Evolutionary conservation across 2,113 vertebrate species (phyloP), one percentile per base, ranked within the genome.

Genomic region (Cinclus cinclus): DNA sequence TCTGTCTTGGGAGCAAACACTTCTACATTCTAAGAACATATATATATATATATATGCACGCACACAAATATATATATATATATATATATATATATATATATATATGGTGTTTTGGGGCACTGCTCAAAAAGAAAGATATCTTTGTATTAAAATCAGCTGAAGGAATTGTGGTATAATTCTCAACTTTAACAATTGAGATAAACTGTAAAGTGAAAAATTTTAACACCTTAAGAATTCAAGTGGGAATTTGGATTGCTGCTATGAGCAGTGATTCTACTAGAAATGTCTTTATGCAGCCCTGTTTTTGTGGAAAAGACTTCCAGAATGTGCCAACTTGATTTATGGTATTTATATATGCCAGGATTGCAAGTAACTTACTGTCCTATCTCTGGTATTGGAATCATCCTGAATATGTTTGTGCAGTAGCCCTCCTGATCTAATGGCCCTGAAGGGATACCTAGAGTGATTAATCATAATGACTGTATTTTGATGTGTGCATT

Each of bases 401-500:
- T 90, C 47, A 88, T 67, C 27, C 50, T 81, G 76, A 83, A 24
- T 67, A 47, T 67, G 30, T 93, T 90, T 90, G 47, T 89, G 76
- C 64, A 62, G 39, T 58, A 70, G 50, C 55, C 46, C 25, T 90
- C 55, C 76, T 78, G 50, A 70, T 59, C 68, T 78, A 92, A 70
- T 92, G 94, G 71, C 55, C 85, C 59, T 88, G 59, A 71, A 35
- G 13, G 44, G 53, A 70, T 82, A 89, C 64, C 42, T 56, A 64
- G 44, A 79, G 69, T 90, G 83, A 91, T 94, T 94, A 92, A 87
- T 92, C 92, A 76, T 87, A 87, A 79, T 84, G 65, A 79, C 37
- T 79, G 17, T 68, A 12, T 79, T 89, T 95, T 94, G 86, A 82
- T 93, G 55, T 22, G 21, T 82, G 62, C 30, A 89, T 91, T 65